Base-by-base conservation (phyloP, 2,888 invertebrate species). In the Philereme transversata region DNA sequence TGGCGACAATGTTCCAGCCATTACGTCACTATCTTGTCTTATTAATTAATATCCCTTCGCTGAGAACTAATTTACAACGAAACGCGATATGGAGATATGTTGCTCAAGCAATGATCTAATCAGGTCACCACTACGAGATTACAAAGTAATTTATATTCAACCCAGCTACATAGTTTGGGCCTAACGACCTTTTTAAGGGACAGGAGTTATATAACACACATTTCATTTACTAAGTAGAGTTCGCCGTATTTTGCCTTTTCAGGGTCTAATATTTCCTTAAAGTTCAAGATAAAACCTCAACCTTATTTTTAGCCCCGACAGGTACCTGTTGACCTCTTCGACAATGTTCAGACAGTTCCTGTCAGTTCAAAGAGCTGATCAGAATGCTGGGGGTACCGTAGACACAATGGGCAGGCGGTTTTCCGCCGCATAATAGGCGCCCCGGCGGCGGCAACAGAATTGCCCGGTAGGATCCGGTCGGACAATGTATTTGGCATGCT, bases 21-120 rank as follows among this genome's bases (percentile, higher is more conserved):
- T 62, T 66, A 62, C 77, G 69, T 73, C 77, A 73, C 70, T 72
- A 75, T 67, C 67, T 43, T 46, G 63, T 65, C 65, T 65, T 65
- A 72, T 67, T 72, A 73, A 71, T 69, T 70, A 68, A 55, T 50
- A 41, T 73, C 73, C 73, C 74, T 65, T 67, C 62, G 69, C 40
- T 50, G 50, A 46, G 45, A 64, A 47, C 40, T 58, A 63, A 60
- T 64, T 64, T 40, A 64, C 49, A 62, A 55, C 55, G 64, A 66
- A 62, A 66, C 44, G 53, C 40, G 52, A 65, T 51, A 66, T 55
- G 55, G 60, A 60, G 60, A 53, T 55, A 50, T 52, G 57, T 67
- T 67, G 60, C 60, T 62, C 52, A 62, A 67, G 54, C 48, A 62
- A 57, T 61, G 55, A 63, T 51, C 49, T 33, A 69, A 68, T 63